Evolutionary conservation across 1,140 invertebrate species (phyloP).

Genomic region (Drosophila novamexicana): DNA sequence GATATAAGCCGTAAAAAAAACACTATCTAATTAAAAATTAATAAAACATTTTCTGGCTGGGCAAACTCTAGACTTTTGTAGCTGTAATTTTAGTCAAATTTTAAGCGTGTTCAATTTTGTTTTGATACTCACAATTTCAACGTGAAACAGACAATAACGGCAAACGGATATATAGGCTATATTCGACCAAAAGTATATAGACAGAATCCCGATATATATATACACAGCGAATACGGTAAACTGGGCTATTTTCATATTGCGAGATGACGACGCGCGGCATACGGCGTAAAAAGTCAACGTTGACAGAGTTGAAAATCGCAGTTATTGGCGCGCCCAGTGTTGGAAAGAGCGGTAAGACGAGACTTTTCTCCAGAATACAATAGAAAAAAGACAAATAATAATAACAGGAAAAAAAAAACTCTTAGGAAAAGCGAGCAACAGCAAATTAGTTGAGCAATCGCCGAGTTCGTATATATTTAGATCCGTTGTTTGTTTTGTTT

Average conservation of each 20-base stretch:
- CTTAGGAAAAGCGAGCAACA: constrained; percentile 63
- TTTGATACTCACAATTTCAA: constrained; percentile 71
- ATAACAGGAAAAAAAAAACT: constrained; percentile 17
- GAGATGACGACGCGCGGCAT: constrained; percentile 89
- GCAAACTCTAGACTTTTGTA: constrained; percentile 13
- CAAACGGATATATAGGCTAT: constrained; percentile 58
- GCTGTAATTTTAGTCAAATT: constrained; percentile 71
- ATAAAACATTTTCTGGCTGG: constrained; percentile 1
- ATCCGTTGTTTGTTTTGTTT: constrained; percentile 80
- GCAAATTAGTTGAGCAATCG: constrained; percentile 82
- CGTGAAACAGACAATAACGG: constrained; percentile 46
- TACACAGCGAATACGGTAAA: constrained; percentile 17
- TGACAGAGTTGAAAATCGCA: constrained; percentile 94
- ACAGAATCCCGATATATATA: constrained; percentile 14
- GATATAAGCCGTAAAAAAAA: constrained; percentile 1
- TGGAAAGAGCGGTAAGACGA: constrained; percentile 92
- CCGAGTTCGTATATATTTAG: constrained; percentile 76
- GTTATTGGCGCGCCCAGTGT: constrained; percentile 93
- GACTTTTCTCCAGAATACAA: constrained; percentile 20
- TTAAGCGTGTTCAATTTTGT: constrained; percentile 52
- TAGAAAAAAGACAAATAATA: neutral
- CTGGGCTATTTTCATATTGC: constrained; percentile 29
- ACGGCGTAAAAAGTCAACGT: constrained; percentile 93
- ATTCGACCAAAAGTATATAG: constrained; percentile 23
- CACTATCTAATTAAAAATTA: constrained; percentile 40